These are phyloP conservation scores for Ceryle rudis DNA, from an alignment of 2,797 vertebrate species.

Conservation along the genomic window DNA sequence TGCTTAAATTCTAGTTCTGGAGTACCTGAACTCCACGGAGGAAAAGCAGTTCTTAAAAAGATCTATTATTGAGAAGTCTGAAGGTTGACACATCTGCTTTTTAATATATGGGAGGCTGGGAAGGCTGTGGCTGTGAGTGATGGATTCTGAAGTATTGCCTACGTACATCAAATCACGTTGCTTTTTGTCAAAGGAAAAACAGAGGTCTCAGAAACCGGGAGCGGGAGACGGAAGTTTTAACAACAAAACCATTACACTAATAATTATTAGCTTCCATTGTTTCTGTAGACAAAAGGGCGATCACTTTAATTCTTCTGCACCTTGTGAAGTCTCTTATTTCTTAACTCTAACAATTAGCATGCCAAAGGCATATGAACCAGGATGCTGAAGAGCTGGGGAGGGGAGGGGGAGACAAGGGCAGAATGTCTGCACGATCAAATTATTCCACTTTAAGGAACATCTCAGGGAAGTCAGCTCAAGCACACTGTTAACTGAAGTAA, in stretches of 20 bases:
- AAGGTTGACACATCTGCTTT: constrained; percentile 21
- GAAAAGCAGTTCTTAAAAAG: constrained; percentile 34
- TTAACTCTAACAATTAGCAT: constrained; percentile 28
- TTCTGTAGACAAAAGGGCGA: constrained; percentile 54
- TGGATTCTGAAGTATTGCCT: constrained; percentile 22
- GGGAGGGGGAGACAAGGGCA: background rate
- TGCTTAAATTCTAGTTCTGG: constrained; percentile 43
- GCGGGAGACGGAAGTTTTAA: background rate
- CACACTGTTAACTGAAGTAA: background rate
- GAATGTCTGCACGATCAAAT: background rate
- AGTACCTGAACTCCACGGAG: constrained; percentile 41
- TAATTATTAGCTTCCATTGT: constrained; percentile 37
- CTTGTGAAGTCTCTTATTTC: constrained; percentile 31
- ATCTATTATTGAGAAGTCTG: constrained; percentile 42
- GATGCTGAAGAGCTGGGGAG: background rate
- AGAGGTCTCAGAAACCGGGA: background rate
- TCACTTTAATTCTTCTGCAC: constrained; percentile 31
- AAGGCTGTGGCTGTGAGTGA: constrained; percentile 38
- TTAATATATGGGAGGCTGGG: constrained; percentile 25
- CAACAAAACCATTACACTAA: constrained; percentile 17
- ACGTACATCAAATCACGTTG: background rate
- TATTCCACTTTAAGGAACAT: background rate
- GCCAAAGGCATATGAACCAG: background rate
- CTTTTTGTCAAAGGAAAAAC: constrained; percentile 15
- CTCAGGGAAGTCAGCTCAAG: background rate